A percentile compares a stretch with the other conserved stretches of the same genome.
phyloP scores from a whole-genome alignment of 2,113 vertebrate species.

The Aphelocoma coerulescens region DNA sequence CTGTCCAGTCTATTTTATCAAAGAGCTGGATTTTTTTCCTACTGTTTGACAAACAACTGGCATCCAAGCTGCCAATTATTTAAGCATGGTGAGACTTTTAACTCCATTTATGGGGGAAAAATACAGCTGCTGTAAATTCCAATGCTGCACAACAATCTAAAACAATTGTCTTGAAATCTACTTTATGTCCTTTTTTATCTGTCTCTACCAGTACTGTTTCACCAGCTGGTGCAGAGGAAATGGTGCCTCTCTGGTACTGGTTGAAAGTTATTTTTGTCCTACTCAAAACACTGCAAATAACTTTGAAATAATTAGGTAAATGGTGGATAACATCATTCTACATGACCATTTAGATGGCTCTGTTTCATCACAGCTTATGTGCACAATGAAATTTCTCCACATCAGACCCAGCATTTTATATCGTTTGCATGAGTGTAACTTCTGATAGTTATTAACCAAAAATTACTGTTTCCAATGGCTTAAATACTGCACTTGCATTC shows the following conservation, averaged over 20 bases:
- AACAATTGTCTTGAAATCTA: neutral
- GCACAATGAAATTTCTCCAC: neutral
- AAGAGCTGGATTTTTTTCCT: neutral
- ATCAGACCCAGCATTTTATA: neutral
- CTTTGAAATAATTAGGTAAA: neutral
- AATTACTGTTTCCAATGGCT: neutral
- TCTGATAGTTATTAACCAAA: neutral
- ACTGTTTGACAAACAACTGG: constrained; percentile 2
- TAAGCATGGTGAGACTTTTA: neutral
- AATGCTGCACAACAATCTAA: neutral
- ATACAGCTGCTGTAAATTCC: neutral
- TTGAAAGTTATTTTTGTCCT: neutral
- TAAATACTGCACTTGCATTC: neutral
- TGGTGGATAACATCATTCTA: neutral
- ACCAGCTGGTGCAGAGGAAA: neutral
- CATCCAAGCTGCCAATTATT: constrained; percentile 7
- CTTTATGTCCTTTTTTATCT: neutral
- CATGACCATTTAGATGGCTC: neutral
- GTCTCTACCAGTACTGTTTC: neutral
- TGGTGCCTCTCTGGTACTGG: neutral
- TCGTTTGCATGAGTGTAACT: neutral
- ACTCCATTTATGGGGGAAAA: constrained; percentile 1
- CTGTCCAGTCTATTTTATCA: neutral
- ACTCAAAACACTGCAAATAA: neutral
- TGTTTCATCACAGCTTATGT: neutral